Evolutionary conservation across 2,113 vertebrate species (phyloP), one percentile per base, ranked within the genome.

Genomic region (Leuciscus idus): DNA sequence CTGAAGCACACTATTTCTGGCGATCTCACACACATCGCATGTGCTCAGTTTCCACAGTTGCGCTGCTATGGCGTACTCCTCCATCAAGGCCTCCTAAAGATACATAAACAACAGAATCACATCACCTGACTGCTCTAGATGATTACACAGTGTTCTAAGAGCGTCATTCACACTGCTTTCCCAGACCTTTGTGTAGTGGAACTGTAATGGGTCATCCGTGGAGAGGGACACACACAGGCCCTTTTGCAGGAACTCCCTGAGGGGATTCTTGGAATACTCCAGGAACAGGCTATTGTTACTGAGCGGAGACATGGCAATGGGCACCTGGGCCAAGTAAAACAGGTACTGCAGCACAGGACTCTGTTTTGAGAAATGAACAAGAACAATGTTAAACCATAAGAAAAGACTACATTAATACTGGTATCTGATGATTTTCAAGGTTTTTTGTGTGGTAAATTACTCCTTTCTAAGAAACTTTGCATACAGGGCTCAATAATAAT

Each of bases 11-110:
- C 98, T 99, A 93, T 99, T 99, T 87, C 98, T 94, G 87, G 98
- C 98, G 10, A 99, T 98, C 90, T 99, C 98, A 87, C 98, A 99
- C 89, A 97, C 81, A 85, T 99, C 98, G 57, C 98, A 99, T 0
- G 98, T 99, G 90, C 96, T 99, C 46, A 99, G 95, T 92, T 99
- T 99, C 98, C 98, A 99, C 88, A 99, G 96, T 93, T 99, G 98
- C 33, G 96, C 98, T 17, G 98, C 98, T 21, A 99, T 99, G 61
- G 98, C 98, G 0, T 99, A 99, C 91, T 99, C 97, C 87, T 97
- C 97, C 97, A 97, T 97, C 62, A 97, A 94, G 0, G 97, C 96
- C 89, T 97, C 97, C 97, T 97, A 73, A 30, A 66, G 55, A n/a
- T 64, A 33, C 23, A 86, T 26, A 68, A 68, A 39, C 64, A 46